Base-by-base conservation (phyloP, 2,113 vertebrate genomes). In the Tragulus kanchil region DNA sequence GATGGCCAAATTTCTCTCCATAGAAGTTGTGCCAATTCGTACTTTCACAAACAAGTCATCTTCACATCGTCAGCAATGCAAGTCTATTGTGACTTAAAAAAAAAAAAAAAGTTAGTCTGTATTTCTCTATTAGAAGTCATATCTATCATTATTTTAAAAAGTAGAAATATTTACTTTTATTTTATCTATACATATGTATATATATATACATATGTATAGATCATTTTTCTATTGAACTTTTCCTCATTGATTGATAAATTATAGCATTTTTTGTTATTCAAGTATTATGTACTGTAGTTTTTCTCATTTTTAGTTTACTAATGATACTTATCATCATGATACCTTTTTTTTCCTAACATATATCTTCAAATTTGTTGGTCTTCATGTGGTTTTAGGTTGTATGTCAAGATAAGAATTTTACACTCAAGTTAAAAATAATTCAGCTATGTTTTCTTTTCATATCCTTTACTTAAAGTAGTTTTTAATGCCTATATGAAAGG, bases 401-500 rank as follows among this genome's bases (percentile, higher is more conserved):
- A 15, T 4, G 36, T n/a, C 7, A 96, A 62, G 42, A 82, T 67
- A 65, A 88, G 9, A 95, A 65, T 56, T 89, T 36, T 52, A 90
- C 21, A 25, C 21, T 93, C 11, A 36, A 69, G 1, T 90, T 65
- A 87, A 69, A 94, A 96, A 79, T 9, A 75, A 69, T 90, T 31
- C 25, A n/a, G 52, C 13, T 23, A 75, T 65, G 15, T 5, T 95
- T 91, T 88, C 42, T 77, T 81, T 59, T 82, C 12, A 36, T 56
- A 3, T 64, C 36, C 36, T 36, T 36, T 36, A 77, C 31, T 95
- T 97, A 88, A 92, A 92, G 89, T 61, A 83, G 45, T 64, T 87
- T n/a, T 73, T 65, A 71, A 21, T 90, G n/a, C 1, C 31, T 97
- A 79, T 93, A 71, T 59, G 17, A 94, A 88, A 69, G 45, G 26